Percentiles rank a stretch among this genome's conserved stretches.
These are phyloP conservation scores for Salvelinus alpinus DNA, from an alignment of 2,113 vertebrate species.

Conservation along the genomic window DNA sequence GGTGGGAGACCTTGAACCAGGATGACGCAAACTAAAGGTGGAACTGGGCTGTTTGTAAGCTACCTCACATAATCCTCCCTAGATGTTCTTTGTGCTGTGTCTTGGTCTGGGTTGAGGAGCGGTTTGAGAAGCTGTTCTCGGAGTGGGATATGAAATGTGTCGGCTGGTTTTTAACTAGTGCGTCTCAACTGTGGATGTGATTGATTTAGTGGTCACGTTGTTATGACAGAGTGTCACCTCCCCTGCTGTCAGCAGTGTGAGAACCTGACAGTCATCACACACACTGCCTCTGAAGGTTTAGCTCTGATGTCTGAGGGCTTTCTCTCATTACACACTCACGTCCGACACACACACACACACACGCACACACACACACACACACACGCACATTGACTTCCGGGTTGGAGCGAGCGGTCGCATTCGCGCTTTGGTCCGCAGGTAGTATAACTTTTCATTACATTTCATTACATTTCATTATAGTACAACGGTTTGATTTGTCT, in stretches of 20 bases:
- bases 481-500: too few species aligned
- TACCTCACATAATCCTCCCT: conserved; percentile 13
- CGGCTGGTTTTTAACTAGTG: too few species aligned
- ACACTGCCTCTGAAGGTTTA: conserved; percentile 54
- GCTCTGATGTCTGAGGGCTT: too few species aligned
- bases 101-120: neutral
- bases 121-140: neutral
- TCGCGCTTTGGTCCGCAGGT: too few species aligned
- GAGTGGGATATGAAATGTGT: neutral
- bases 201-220: conserved; percentile 15
- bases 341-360: neutral
- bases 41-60: conserved; percentile 54
- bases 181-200: conserved; percentile 21
- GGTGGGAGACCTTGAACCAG: conserved; percentile 51
- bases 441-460: too few species aligned
- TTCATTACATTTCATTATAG: too few species aligned
- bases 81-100: neutral
- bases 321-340: too few species aligned
- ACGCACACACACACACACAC: neutral
- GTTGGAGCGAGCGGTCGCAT: too few species aligned
- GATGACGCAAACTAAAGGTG: conserved; percentile 55
- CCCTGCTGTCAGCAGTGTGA: conserved; percentile 28
- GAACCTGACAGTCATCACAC: conserved; percentile 59
- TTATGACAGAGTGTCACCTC: conserved; percentile 44
- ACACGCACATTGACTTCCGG: too few species aligned